Conservation (phyloP, 1,140 invertebrate genomes). For the Octopus bimaculoides region DNA sequence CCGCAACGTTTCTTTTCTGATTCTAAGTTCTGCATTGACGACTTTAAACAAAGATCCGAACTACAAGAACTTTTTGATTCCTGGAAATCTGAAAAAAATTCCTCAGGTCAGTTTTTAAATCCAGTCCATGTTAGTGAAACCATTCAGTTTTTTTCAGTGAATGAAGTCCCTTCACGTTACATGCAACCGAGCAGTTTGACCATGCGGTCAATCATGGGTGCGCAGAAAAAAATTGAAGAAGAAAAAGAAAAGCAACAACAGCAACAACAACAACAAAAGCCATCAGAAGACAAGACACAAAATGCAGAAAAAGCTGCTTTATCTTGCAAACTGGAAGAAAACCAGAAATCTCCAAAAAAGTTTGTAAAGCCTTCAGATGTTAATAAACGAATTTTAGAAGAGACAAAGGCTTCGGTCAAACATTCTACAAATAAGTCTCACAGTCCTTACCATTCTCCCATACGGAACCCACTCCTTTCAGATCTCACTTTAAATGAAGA, state of each 20-base stretch:
- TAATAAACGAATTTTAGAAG: neutral
- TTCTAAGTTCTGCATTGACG: neutral
- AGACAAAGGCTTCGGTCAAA: neutral
- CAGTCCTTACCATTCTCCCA: neutral
- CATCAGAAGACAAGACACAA: neutral
- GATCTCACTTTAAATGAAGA: slow-evolving; percentile 3
- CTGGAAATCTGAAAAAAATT: neutral
- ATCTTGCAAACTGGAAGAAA: neutral
- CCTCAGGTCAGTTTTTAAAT: slow-evolving; percentile 10
- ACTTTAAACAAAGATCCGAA: neutral
- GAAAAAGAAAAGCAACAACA: neutral
- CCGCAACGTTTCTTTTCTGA: neutral
- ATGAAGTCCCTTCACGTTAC: neutral
- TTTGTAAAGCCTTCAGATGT: neutral
- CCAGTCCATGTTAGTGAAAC: slow-evolving; percentile 4
- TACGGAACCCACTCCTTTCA: neutral
- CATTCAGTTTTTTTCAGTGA: slow-evolving; percentile 6
- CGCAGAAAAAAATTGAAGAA: neutral
- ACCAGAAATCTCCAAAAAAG: neutral
- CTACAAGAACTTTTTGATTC: neutral
- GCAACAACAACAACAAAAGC: neutral
- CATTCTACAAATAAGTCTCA: neutral
- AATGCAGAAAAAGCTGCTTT: neutral
- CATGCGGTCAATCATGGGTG: neutral
- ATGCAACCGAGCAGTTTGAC: neutral